Conservation (phyloP, 2,113 vertebrate species). For the Chelonoidis abingdonii region DNA sequence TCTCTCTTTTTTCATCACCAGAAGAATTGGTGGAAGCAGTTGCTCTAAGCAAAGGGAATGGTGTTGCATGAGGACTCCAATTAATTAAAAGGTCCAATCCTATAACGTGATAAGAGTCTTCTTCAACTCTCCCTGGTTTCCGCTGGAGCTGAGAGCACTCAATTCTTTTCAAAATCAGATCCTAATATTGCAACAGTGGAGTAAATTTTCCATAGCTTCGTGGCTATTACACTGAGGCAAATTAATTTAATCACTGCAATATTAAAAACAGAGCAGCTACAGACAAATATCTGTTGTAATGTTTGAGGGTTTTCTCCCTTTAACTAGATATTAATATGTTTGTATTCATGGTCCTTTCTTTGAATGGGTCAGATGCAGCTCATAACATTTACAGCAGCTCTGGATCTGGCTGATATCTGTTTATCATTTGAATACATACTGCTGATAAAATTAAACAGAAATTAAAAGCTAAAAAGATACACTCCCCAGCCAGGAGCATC, state of each 20-base stretch:
- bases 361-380: not conserved
- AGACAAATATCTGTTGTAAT: not conserved
- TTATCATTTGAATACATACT: not conserved
- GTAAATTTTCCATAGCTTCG: not conserved
- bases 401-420: not conserved
- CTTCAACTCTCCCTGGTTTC: not conserved
- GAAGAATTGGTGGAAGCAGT: constrained; percentile 45
- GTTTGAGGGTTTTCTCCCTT: not conserved
- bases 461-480: constrained; percentile 17
- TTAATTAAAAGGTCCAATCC: not conserved
- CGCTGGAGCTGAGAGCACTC: not conserved
- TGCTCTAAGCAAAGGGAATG: constrained; percentile 4
- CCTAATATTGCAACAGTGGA: not conserved
- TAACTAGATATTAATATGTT: not conserved
- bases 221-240: not conserved
- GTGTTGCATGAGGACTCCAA: not conserved
- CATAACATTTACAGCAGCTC: not conserved
- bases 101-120: not conserved
- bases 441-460: not conserved
- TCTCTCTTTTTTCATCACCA: constrained; percentile 41
- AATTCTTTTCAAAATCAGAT: not conserved
- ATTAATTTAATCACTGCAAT: not conserved
- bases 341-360: not conserved
- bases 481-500: not conserved
- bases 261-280: not conserved